Evolutionary conservation across 2,113 vertebrate genomes (phyloP), one percentile per base, ranked within the genome.

Genomic region (Nothocercus julius): DNA sequence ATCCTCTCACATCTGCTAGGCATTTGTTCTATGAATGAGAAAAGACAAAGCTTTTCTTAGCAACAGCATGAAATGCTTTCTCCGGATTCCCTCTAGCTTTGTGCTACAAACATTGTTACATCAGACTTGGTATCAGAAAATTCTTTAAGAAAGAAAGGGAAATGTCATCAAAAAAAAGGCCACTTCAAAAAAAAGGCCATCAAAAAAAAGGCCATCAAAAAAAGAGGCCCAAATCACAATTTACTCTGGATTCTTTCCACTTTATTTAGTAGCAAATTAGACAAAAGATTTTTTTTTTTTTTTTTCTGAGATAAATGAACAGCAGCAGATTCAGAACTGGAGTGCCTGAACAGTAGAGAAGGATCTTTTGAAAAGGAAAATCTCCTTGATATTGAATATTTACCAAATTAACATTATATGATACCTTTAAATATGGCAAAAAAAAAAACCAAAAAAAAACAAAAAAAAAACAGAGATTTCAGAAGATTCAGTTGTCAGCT

Each of bases 1-100:
- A 91, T 92, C 82, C 84, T 84, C 69, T 92, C 84, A 49, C 67
- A 80, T 95, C 84, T 92, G 87, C 77, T 76, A 91, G 66, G 93
- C 77, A 70, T 94, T 95, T 96, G 47, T 90, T 59, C 79, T 25
- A 56, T 0, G 3, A 77, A 96, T 40, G 30, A 95, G 89, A 89
- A 91, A 96, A 91, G 82, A 85, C 89, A 93, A 95, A 79, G 86
- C 81, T 96, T 93, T 94, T 93, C 89, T 73, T 92, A 95, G 78
- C 67, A 61, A 28, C 47, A 92, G 87, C 95, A 87, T 96, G 72
- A 95, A 95, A 95, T 97, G 1, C 2, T 51, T 94, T 89, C 68
- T 89, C 67, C 30, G 58, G 72, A 89, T 95, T 92, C 89, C 91
- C 79, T 87, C 84, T 68, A 92, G 93, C 85, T 91, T 95, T 96